Evolutionary conservation across 1,140 invertebrate species (phyloP).

Genomic region (Penaeus japonicus): DNA sequence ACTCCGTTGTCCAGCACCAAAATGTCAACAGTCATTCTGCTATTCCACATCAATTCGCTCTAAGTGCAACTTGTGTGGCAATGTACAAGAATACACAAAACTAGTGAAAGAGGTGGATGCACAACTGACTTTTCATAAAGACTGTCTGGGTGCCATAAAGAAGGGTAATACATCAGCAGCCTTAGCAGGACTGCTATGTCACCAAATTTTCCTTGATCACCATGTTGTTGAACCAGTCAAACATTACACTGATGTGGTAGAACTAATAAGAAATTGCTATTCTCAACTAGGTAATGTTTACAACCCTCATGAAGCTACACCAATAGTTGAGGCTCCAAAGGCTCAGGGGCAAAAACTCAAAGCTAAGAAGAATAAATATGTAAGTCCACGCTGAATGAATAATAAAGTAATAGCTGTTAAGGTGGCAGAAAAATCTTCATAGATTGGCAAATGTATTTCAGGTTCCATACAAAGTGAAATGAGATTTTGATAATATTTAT

Average conservation of each 20-base stretch:
- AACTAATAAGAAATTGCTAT: slow-evolving; percentile 41
- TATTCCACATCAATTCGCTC: slow-evolving; percentile 24
- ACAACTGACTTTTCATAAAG: slow-evolving; percentile 16
- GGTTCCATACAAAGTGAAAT: background rate
- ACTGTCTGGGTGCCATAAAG: slow-evolving; percentile 8
- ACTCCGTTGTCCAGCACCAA: slow-evolving; percentile 34
- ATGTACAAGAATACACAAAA: slow-evolving; percentile 45
- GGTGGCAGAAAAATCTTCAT: background rate
- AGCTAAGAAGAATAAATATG: background rate
- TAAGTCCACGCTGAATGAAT: background rate
- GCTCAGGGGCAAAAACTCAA: background rate
- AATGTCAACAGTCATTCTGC: slow-evolving; percentile 11
- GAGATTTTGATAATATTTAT: too few relatives aligned
- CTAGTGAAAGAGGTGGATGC: slow-evolving; percentile 36
- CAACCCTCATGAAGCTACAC: background rate
- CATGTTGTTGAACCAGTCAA: slow-evolving; percentile 44
- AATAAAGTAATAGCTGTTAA: background rate
- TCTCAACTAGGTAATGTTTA: slow-evolving; percentile 23
- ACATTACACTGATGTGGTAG: slow-evolving; percentile 50
- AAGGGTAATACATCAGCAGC: slow-evolving; percentile 8
- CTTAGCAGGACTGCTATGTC: slow-evolving; percentile 24
- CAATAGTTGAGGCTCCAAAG: background rate
- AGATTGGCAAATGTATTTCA: background rate
- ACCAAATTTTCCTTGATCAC: slow-evolving; percentile 27
- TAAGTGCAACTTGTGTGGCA: slow-evolving; percentile 45